Percentiles rank a stretch among this genome's conserved stretches.
Evolutionary conservation across 1,140 invertebrate genomes (phyloP).

Genomic region (Brachystomella parvula): DNA sequence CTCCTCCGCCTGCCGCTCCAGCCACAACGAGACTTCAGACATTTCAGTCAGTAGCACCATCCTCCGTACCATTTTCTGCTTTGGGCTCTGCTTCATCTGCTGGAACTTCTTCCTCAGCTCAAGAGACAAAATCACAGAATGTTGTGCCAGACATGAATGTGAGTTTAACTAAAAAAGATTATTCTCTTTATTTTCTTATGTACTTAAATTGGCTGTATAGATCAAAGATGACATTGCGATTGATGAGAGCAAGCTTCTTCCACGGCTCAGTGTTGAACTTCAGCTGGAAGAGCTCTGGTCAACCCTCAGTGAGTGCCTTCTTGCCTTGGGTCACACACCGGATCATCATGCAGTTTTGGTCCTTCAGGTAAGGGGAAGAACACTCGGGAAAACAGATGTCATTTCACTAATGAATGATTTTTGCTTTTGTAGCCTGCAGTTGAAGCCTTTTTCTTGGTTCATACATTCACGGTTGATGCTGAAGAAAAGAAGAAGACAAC

Average conservation of each 20-base stretch:
- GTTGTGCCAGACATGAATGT: not conserved
- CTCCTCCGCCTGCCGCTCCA: too few relatives aligned
- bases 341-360: conserved; percentile 90
- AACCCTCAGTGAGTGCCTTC: conserved; percentile 69
- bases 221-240: conserved; percentile 14
- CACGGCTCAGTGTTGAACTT: conserved; percentile 63
- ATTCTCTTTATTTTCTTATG: too few relatives aligned
- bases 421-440: conserved; percentile 63
- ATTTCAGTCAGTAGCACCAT: not conserved
- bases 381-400: not conserved
- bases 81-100: not conserved
- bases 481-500: conserved; percentile 35
- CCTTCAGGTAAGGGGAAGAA: conserved; percentile 53
- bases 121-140: not conserved
- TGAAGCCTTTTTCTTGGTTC: conserved; percentile 84
- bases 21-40: not conserved
- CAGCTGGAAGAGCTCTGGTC: conserved; percentile 68
- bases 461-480: conserved; percentile 52
- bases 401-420: not conserved
- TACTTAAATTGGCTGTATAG: not conserved
- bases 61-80: too few relatives aligned
- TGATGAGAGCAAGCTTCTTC: conserved; percentile 43
- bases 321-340: conserved; percentile 74
- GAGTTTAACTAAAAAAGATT: too few relatives aligned
- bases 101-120: not conserved